Conservation (phyloP, 2,888 invertebrate genomes). For the Lithophane semibrunnea region DNA sequence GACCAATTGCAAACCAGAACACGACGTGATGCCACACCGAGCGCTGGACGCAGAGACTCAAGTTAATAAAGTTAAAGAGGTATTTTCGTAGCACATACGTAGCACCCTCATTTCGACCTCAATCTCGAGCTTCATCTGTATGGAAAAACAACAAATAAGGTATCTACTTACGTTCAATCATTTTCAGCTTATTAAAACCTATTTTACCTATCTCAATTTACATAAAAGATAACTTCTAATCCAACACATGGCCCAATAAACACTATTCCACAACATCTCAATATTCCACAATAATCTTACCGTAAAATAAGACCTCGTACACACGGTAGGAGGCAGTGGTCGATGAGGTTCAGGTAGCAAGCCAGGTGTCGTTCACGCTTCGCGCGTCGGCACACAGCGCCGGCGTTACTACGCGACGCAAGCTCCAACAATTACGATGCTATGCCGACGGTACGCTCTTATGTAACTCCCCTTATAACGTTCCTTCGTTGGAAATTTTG, state of each 20-base stretch:
- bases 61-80: background rate
- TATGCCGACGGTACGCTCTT: slow-evolving; percentile 43
- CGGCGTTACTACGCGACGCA: slow-evolving; percentile 71
- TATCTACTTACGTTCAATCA: background rate
- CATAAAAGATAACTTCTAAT: background rate
- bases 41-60: too few species aligned
- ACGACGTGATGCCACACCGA: too few species aligned
- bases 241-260: background rate
- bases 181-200: background rate
- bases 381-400: slow-evolving; percentile 68
- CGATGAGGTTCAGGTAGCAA: slow-evolving; percentile 56
- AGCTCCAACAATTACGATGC: slow-evolving; percentile 55
- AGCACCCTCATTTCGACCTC: background rate
- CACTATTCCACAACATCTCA: background rate
- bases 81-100: background rate
- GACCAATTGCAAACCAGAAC: too few species aligned
- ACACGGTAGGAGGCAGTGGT: slow-evolving; percentile 46
- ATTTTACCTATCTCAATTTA: background rate
- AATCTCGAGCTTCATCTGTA: background rate
- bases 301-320: slow-evolving; percentile 45
- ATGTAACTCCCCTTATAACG: slow-evolving; percentile 54
- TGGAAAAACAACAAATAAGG: background rate
- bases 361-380: slow-evolving; percentile 79
- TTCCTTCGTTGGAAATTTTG: slow-evolving; percentile 4
- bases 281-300: slow-evolving; percentile 42